Evolutionary conservation across 1,140 invertebrate species (phyloP).

Genomic region (Dendroctonus valens): DNA sequence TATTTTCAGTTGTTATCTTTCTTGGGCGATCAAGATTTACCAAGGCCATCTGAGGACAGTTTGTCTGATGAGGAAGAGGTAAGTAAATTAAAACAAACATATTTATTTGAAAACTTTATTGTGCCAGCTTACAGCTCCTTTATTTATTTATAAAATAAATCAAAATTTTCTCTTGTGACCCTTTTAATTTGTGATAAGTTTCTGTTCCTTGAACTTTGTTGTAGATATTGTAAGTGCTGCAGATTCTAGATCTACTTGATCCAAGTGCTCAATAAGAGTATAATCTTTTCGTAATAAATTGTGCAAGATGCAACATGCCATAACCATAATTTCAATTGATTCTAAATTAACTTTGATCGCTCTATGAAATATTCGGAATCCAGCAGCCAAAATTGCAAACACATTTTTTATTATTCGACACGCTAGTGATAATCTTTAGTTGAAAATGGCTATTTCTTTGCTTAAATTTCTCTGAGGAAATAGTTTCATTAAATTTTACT

Average conservation of each 20-base stretch:
- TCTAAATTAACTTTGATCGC: constrained; percentile 21
- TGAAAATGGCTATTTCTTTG: constrained; percentile 37
- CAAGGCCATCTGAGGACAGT: background rate
- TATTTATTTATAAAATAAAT: constrained; percentile 22
- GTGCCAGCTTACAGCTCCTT: background rate
- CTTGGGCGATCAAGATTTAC: background rate
- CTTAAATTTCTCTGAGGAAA: constrained; percentile 43
- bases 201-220: constrained; percentile 18
- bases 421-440: constrained; percentile 32
- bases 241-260: constrained; percentile 23
- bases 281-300: constrained; percentile 31
- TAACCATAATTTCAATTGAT: constrained; percentile 21
- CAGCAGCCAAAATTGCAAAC: constrained; percentile 51
- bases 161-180: constrained; percentile 16
- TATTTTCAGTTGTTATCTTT: constrained; percentile 13
- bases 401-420: constrained; percentile 51
- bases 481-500: constrained; percentile 51
- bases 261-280: constrained; percentile 13
- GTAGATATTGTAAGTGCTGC: constrained; percentile 17
- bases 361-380: constrained; percentile 47
- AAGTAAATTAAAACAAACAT: constrained; percentile 4
- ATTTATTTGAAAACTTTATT: constrained; percentile 6
- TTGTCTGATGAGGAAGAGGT: background rate
- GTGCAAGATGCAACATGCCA: constrained; percentile 25
- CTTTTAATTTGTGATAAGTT: constrained; percentile 11